Conservation (phyloP, 2,797 vertebrate genomes). For the Chromis chromis region DNA sequence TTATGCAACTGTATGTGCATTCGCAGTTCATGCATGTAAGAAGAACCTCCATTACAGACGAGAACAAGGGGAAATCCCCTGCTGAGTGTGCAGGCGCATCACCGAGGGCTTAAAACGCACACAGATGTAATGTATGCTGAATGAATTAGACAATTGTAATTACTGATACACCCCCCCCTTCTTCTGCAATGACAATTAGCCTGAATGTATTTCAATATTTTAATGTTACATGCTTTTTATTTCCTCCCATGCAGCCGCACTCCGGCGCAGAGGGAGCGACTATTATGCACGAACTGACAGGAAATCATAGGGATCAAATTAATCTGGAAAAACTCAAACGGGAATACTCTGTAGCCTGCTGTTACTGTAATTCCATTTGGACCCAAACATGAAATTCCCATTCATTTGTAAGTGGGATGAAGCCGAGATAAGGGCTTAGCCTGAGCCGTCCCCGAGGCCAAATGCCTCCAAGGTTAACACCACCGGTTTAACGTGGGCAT, state of each 20-base stretch:
- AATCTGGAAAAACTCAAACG: slow-evolving; percentile 43
- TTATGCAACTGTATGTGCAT: slow-evolving; percentile 19
- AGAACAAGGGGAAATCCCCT: slow-evolving; percentile 45
- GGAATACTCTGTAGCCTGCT: slow-evolving; percentile 47
- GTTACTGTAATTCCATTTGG: slow-evolving; percentile 65
- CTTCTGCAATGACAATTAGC: slow-evolving; percentile 44
- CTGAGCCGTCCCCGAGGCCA: slow-evolving; percentile 56
- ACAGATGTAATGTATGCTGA: slow-evolving; percentile 22
- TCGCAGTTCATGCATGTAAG: slow-evolving; percentile 43
- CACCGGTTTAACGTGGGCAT: slow-evolving; percentile 34
- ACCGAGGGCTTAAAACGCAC: slow-evolving; percentile 33
- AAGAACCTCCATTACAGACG: slow-evolving; percentile 37
- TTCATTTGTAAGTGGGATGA: slow-evolving; percentile 66
- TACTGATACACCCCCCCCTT: slow-evolving; percentile 40
- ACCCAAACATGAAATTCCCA: slow-evolving; percentile 63
- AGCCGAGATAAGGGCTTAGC: slow-evolving; percentile 52
- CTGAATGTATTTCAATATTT: slow-evolving; percentile 55
- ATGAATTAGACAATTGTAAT: slow-evolving; percentile 57
- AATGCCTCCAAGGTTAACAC: slow-evolving; percentile 57
- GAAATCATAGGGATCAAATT: slow-evolving; percentile 55
- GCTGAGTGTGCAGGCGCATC: slow-evolving; percentile 37
- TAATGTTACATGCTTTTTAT: slow-evolving; percentile 21
- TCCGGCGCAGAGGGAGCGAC: slow-evolving; percentile 29
- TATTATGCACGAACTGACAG: slow-evolving; percentile 45
- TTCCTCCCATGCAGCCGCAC: slow-evolving; percentile 1